These are phyloP conservation scores for Leptatherina wallacei DNA, from an alignment of 2,797 vertebrate genomes.

Conservation along the genomic window DNA sequence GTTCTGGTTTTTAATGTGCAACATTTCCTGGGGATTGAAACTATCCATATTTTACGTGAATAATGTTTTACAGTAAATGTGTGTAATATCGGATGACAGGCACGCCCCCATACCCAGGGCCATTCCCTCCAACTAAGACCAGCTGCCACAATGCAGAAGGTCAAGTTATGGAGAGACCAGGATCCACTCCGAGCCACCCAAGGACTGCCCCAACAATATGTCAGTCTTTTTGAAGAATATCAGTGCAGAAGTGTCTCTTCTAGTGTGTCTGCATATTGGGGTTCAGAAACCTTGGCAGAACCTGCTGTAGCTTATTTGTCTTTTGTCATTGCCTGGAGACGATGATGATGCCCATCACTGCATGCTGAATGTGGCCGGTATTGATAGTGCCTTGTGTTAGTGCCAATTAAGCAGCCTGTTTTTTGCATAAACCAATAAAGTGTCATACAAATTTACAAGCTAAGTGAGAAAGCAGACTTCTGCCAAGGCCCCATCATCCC, in stretches of 20 bases:
- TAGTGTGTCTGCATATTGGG: background rate
- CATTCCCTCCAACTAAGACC: constrained; percentile 38
- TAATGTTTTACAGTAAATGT: constrained; percentile 26
- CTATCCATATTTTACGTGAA: constrained; percentile 21
- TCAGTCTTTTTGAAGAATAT: constrained; percentile 17
- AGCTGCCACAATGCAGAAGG: constrained; percentile 61
- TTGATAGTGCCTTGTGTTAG: constrained; percentile 41
- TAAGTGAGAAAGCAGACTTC: constrained; percentile 35
- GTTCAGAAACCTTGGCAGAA: constrained; percentile 35
- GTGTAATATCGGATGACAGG: constrained; percentile 27
- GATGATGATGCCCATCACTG: constrained; percentile 34
- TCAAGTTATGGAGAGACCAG: constrained; percentile 55
- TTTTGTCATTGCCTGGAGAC: constrained; percentile 29
- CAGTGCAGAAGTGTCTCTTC: constrained; percentile 7
- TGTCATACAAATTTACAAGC: constrained; percentile 43
- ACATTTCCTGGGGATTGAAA: constrained; percentile 4
- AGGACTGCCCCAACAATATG: constrained; percentile 38
- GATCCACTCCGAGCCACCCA: constrained; percentile 28
- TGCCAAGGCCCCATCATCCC: constrained; percentile 16
- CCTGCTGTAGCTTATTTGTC: constrained; percentile 20
- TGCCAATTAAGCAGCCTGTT: constrained; percentile 40
- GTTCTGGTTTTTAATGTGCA: constrained; percentile 46
- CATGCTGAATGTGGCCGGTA: constrained; percentile 39
- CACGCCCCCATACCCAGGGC: constrained; percentile 53
- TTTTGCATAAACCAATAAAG: constrained; percentile 32